Percentiles rank a stretch among this genome's conserved stretches.
Evolutionary conservation across 2,888 invertebrate genomes (phyloP).

Genomic region (Odontomyia ornata): DNA sequence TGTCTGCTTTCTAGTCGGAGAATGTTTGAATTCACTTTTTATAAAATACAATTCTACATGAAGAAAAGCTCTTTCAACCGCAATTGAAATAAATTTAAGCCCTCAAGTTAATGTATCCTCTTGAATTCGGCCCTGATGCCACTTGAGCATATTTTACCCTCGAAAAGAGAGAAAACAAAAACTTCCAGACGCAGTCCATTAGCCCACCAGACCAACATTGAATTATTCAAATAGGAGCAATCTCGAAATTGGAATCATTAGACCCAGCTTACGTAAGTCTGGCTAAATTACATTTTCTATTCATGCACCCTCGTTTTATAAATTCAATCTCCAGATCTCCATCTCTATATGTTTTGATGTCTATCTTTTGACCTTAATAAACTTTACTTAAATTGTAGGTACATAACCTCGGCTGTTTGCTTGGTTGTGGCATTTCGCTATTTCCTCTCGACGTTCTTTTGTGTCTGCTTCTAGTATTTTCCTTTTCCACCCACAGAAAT

Average conservation of each 20-base stretch:
- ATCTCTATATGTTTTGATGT: background rate
- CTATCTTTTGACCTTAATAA: constrained; percentile 1
- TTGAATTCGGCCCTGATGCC: too few relatives aligned
- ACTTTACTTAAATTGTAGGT: background rate
- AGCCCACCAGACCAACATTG: too few relatives aligned
- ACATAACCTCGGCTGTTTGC: background rate
- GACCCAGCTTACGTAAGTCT: background rate
- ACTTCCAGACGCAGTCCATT: too few relatives aligned
- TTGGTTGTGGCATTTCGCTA: background rate
- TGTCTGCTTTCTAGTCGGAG: too few relatives aligned
- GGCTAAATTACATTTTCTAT: constrained; percentile 21
- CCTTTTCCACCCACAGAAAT: too few relatives aligned
- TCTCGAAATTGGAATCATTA: constrained; percentile 4
- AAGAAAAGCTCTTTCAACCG: too few relatives aligned
- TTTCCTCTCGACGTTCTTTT: background rate
- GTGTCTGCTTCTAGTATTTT: background rate
- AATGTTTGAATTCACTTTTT: too few relatives aligned
- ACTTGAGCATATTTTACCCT: too few relatives aligned
- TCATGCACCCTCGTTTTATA: constrained; percentile 3
- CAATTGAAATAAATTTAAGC: too few relatives aligned
- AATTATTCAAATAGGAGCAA: background rate
- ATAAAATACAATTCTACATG: too few relatives aligned
- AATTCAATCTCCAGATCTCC: constrained; percentile 14
- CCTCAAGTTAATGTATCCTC: too few relatives aligned
- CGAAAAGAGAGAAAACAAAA: too few relatives aligned